Percentiles rank a stretch among this genome's conserved stretches.
These are phyloP conservation scores for Tyto alba DNA, from an alignment of 2,113 vertebrate species.

Conservation along the genomic window DNA sequence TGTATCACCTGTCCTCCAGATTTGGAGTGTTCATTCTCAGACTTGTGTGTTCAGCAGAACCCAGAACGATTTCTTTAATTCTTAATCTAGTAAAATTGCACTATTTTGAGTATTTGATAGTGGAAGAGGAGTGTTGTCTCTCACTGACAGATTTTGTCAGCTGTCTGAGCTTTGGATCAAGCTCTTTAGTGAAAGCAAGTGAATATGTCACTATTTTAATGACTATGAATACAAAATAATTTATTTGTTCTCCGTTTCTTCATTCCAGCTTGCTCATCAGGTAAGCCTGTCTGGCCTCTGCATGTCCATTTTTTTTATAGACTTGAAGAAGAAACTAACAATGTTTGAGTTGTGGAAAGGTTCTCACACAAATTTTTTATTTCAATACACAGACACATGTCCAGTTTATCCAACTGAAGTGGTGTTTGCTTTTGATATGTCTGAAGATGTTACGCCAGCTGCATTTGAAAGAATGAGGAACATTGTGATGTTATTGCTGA, in stretches of 20 bases:
- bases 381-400: slow-evolving; percentile 65
- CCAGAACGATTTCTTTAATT: neutral
- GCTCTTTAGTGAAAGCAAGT: neutral
- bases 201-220: neutral
- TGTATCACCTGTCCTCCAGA: neutral
- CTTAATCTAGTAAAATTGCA: neutral
- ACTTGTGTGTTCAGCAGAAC: neutral
- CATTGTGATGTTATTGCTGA: slow-evolving; percentile 72
- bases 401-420: slow-evolving; percentile 83
- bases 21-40: neutral
- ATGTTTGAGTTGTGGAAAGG: neutral
- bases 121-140: neutral
- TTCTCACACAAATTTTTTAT: neutral
- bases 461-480: slow-evolving; percentile 81
- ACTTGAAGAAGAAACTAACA: neutral
- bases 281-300: slow-evolving; percentile 17
- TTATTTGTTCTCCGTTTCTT: neutral
- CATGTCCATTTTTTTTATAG: neutral
- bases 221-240: neutral
- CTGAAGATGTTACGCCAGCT: slow-evolving; percentile 64
- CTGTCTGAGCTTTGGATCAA: neutral
- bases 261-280: slow-evolving; percentile 63
- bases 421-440: slow-evolving; percentile 86
- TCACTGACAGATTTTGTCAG: neutral
- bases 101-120: neutral